A percentile compares a stretch with the other conserved stretches of the same genome.
These are phyloP conservation scores for Melangyna quadrimaculata DNA, from an alignment of 2,888 invertebrate genomes.

Conservation along the genomic window DNA sequence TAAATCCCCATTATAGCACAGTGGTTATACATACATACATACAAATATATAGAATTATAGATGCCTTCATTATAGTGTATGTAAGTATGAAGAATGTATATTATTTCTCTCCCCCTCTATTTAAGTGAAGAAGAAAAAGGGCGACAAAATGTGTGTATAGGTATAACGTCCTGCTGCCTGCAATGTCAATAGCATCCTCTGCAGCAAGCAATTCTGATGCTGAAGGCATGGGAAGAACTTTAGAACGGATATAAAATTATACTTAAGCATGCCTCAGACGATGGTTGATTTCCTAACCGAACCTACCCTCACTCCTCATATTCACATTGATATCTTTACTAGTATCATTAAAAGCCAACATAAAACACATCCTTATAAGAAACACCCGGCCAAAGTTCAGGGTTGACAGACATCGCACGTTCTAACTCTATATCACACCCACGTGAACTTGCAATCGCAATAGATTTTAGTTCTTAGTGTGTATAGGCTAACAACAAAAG, in stretches of 20 bases:
- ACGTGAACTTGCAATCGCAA: constrained; percentile 36
- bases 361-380: constrained; percentile 61
- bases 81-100: neutral
- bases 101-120: neutral
- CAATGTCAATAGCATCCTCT: constrained; percentile 56
- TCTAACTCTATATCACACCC: constrained; percentile 49
- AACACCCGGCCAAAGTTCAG: constrained; percentile 6
- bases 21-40: neutral
- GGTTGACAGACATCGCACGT: constrained; percentile 1
- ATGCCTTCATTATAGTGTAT: neutral
- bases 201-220: constrained; percentile 1
- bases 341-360: constrained; percentile 50
- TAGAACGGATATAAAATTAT: constrained; percentile 54
- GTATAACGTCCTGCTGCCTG: constrained; percentile 18
- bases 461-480: neutral
- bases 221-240: neutral
- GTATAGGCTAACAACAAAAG: neutral
- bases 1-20: constrained; percentile 34
- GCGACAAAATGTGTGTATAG: constrained; percentile 3
- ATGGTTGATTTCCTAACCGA: neutral
- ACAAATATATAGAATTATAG: neutral
- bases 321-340: constrained; percentile 44
- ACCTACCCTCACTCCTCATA: neutral
- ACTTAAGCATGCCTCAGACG: constrained; percentile 4
- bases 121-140: neutral